Evolutionary conservation across 1,140 invertebrate species (phyloP).

Genomic region (Drosophila biarmipes): DNA sequence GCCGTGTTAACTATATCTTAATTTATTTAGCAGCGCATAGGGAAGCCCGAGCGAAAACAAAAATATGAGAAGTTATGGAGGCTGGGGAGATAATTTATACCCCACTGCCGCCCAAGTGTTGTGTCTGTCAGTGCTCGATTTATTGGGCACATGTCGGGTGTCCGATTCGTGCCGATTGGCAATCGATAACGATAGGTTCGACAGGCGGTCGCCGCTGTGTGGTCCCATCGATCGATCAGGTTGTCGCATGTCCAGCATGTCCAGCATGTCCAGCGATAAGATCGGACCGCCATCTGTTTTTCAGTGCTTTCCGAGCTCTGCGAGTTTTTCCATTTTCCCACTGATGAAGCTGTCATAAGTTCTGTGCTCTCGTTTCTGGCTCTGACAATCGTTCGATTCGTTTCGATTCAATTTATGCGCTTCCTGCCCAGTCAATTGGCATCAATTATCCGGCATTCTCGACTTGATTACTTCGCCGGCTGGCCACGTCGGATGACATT

Average conservation of each 20-base stretch:
- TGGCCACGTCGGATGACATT: slow-evolving; percentile 40
- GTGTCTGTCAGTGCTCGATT: slow-evolving; percentile 38
- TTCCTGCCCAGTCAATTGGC: slow-evolving; percentile 68
- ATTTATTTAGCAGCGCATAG: slow-evolving; percentile 47
- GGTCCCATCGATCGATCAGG: slow-evolving; percentile 57
- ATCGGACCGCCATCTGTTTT: slow-evolving; percentile 50
- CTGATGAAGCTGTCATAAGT: slow-evolving; percentile 38
- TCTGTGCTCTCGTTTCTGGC: slow-evolving; percentile 21
- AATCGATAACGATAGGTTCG: slow-evolving; percentile 40
- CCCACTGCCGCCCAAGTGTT: slow-evolving; percentile 2
- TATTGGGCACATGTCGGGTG: slow-evolving; percentile 37
- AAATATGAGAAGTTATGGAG: slow-evolving; percentile 20
- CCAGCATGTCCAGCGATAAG: slow-evolving; percentile 56
- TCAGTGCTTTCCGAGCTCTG: background rate
- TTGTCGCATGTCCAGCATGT: slow-evolving; percentile 53
- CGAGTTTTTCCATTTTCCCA: background rate
- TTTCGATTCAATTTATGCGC: slow-evolving; percentile 54
- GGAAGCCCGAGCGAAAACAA: background rate
- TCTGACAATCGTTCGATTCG: slow-evolving; percentile 14
- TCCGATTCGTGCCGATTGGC: slow-evolving; percentile 44
- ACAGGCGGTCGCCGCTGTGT: slow-evolving; percentile 37
- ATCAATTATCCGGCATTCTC: slow-evolving; percentile 58
- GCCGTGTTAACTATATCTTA: slow-evolving; percentile 59
- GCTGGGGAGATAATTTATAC: slow-evolving; percentile 45
- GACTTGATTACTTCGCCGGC: slow-evolving; percentile 25